These are phyloP conservation scores for Charaxes varanes DNA, from an alignment of 1,140 invertebrate genomes.

Conservation along the genomic window DNA sequence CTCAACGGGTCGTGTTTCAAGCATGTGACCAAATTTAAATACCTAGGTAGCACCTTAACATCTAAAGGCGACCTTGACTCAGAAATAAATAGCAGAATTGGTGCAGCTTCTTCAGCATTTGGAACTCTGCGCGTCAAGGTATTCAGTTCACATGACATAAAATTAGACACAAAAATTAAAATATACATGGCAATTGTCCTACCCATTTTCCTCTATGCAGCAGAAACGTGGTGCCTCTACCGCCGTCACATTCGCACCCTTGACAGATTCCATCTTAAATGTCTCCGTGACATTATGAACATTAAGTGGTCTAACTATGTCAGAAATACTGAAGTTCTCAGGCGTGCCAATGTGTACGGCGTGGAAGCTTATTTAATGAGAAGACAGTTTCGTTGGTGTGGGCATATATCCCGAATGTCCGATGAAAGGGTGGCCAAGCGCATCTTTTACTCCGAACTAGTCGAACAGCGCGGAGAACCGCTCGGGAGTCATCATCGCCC, in stretches of 20 bases:
- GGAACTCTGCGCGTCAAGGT: constrained; percentile 4
- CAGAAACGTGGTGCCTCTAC: constrained; percentile 10
- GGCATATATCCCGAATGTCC: constrained; percentile 18
- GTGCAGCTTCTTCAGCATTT: constrained; percentile 5
- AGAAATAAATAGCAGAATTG: too few species aligned
- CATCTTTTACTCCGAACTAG: too few species aligned
- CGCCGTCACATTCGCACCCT: too few species aligned
- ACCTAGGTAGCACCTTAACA: not conserved
- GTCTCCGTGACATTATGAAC: constrained; percentile 15
- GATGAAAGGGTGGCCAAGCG: too few species aligned
- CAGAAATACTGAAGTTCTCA: constrained; percentile 23
- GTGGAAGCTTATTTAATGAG: constrained; percentile 16
- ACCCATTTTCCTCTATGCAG: not conserved
- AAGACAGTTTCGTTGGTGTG: constrained; percentile 22
- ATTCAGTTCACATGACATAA: constrained; percentile 3
- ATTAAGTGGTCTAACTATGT: constrained; percentile 18
- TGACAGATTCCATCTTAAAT: too few species aligned
- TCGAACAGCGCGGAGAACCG: too few species aligned
- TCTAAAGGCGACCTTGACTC: constrained; percentile 1
- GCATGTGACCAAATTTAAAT: not conserved
- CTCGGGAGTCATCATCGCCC: too few species aligned
- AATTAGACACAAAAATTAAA: not conserved
- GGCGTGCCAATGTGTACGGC: constrained; percentile 9
- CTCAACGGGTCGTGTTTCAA: too few species aligned
- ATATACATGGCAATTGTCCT: too few species aligned